Conservation (phyloP, 2,888 invertebrate genomes). For the Ferrisia virgata region DNA sequence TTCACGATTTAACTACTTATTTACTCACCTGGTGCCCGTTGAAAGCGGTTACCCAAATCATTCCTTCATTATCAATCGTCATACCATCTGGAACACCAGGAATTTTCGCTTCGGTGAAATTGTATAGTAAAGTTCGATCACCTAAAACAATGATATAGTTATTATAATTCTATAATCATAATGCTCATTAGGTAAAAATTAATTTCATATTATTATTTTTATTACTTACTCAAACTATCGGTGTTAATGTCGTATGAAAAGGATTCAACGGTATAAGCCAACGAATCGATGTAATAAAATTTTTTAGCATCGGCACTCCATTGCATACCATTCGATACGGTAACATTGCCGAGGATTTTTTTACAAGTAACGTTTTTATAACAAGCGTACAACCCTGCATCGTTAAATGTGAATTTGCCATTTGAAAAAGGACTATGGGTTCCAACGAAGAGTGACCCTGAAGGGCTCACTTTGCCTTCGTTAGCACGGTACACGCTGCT, state of each 20-base stretch:
- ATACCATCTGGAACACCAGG: slow-evolving; percentile 69
- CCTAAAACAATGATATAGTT: slow-evolving; percentile 54
- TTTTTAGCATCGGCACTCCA: slow-evolving; percentile 67
- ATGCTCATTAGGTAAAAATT: neutral
- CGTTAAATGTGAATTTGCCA: neutral
- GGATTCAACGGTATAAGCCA: slow-evolving; percentile 58
- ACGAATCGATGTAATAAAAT: slow-evolving; percentile 60
- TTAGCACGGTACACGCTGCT: slow-evolving; percentile 65
- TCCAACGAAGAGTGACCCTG: slow-evolving; percentile 66
- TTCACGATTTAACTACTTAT: neutral
- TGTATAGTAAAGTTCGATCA: slow-evolving; percentile 61
- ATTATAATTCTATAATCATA: neutral
- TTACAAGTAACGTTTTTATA: slow-evolving; percentile 52
- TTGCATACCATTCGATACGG: slow-evolving; percentile 74
- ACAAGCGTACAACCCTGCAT: slow-evolving; percentile 19
- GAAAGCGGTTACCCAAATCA: slow-evolving; percentile 71
- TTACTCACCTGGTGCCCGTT: slow-evolving; percentile 63
- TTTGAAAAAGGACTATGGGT: slow-evolving; percentile 17
- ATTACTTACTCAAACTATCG: slow-evolving; percentile 62
- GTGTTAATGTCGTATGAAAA: slow-evolving; percentile 70
- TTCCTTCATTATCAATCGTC: slow-evolving; percentile 74
- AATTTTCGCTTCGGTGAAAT: slow-evolving; percentile 55
- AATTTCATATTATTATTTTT: neutral
- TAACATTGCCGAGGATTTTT: slow-evolving; percentile 54
- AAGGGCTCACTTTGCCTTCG: slow-evolving; percentile 74